Conservation (phyloP, 2,888 invertebrate genomes). For the Coelogynopora nodosa region DNA sequence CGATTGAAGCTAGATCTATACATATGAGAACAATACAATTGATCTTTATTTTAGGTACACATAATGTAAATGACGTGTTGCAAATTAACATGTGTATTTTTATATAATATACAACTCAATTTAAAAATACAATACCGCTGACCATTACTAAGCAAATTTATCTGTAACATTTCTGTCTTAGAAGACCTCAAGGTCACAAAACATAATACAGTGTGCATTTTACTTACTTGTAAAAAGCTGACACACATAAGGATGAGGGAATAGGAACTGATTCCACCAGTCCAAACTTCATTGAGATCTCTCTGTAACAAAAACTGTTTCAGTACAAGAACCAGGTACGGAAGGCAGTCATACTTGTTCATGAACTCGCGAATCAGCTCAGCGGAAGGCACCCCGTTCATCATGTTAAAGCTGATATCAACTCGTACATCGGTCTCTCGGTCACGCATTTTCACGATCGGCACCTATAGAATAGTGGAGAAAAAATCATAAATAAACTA, state of each 20-base stretch:
- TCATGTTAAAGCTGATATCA: slow-evolving; percentile 98
- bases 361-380: slow-evolving; percentile 88
- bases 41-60: no score
- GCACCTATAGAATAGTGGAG: slow-evolving; percentile 66
- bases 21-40: no score
- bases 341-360: slow-evolving; percentile 79
- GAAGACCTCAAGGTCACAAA: not conserved
- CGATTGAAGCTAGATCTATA: no score
- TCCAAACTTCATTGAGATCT: slow-evolving; percentile 98
- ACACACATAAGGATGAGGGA: slow-evolving; percentile 96
- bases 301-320: slow-evolving; percentile 96
- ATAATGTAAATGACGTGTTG: no score
- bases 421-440: slow-evolving; percentile 78
- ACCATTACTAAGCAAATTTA: no score
- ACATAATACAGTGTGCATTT: no score
- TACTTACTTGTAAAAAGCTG: slow-evolving; percentile 75
- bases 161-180: no score
- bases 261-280: slow-evolving; percentile 97
- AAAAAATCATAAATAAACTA: slow-evolving; percentile 10
- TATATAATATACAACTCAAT: no score
- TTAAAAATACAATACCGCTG: no score
- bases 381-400: slow-evolving; percentile 91
- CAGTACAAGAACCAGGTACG: slow-evolving; percentile 88
- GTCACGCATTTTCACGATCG: slow-evolving; percentile 94
- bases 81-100: no score